Evolutionary conservation across 2,797 vertebrate species (phyloP), one percentile per base, ranked within the genome.

Genomic region (Anolis apletophallus): DNA sequence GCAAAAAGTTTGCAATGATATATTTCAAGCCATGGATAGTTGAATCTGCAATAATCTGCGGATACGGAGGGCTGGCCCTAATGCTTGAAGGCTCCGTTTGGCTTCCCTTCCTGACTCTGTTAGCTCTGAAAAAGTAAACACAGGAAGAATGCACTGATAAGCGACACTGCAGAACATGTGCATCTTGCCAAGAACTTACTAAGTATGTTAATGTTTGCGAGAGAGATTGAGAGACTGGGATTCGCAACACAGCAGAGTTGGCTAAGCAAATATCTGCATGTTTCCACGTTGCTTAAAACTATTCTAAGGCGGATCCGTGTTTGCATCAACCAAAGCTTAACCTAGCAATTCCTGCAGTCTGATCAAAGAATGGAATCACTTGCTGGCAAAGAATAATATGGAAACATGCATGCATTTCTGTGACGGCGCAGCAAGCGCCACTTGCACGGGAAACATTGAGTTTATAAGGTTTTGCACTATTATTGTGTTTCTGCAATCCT

Each of bases 71-170:
- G 46, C 46, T 7, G 46, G 46, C 46, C 7, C 3, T 26, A n/a
- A 61, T 16, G 7, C 55, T 61, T 59, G 69, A 21, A 83, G 2
- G 26, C 46, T 55, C 23, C 12, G 26, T 75, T 32, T 52, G 3
- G n/a, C 67, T 72, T 34, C 52, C 72, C 32, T 34, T 16, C 13
- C 12, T 17, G 32, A 32, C 68, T 36, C 50, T 36, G 10, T 36
- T 16, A 6, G 34, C 55, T 64, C 57, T 61, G 55, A 46, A 75
- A 61, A 73, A 83, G 81, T 73, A 59, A 83, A 74, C 71, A 61
- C 52, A 36, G 54, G 29, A 32, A 32, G 57, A 83, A 64, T 75
- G 57, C 16, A 29, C 57, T 64, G 36, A 61, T 83, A 61, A 83
- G 57, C 3, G 16, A 61, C 12, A 1, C 34, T 29, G 55, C 26